A percentile compares a stretch with the other conserved stretches of the same genome.
phyloP scores from a whole-genome alignment of 1,140 invertebrate species.

The Drosophila sp. region DNA sequence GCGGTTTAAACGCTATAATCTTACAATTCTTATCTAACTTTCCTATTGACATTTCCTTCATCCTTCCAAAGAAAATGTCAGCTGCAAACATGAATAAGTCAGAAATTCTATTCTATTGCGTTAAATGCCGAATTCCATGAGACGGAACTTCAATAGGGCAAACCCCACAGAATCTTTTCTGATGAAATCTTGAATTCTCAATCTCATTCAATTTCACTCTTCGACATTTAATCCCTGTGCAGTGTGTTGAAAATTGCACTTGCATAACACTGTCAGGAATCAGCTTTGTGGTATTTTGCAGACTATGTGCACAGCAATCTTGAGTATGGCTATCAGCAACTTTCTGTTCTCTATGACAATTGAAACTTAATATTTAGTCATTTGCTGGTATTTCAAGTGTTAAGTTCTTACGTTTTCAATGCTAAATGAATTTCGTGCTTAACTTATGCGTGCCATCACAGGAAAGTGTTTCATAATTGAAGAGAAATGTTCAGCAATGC shows the following conservation, averaged over 20 bases:
- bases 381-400: neutral
- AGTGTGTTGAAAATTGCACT: neutral
- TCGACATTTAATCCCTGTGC: neutral
- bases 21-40: too few relatives aligned
- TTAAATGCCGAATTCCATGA: too few relatives aligned
- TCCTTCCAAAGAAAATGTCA: too few relatives aligned
- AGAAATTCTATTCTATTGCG: too few relatives aligned
- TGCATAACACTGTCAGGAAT: neutral
- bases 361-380: constrained; percentile 17
- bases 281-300: neutral
- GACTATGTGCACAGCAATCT: neutral
- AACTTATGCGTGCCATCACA: constrained; percentile 20
- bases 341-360: neutral
- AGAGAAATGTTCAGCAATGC: constrained; percentile 44
- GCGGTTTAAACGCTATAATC: neutral
- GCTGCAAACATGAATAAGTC: too few relatives aligned
- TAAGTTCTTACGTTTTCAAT: constrained; percentile 17
- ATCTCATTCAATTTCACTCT: neutral
- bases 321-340: neutral
- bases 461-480: constrained; percentile 56
- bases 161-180: neutral
- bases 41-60: too few relatives aligned
- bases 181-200: neutral
- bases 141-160: neutral
- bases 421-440: constrained; percentile 36